Conservation (phyloP, 2,113 vertebrate species). For the Thunnus maccoyii region DNA sequence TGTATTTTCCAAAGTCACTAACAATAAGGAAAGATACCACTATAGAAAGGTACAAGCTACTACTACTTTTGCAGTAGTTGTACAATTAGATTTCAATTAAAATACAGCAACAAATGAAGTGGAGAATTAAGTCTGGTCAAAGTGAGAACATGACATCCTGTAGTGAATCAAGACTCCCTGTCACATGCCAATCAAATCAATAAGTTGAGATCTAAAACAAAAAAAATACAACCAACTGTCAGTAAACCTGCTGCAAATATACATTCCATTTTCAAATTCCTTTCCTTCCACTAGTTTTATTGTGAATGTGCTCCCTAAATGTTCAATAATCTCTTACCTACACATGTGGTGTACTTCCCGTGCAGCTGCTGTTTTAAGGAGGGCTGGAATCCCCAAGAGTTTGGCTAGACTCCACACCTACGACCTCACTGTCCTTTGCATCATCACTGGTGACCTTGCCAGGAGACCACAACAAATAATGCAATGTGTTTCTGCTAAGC, state of each 20-base stretch:
- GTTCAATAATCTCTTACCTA: slow-evolving; percentile 37
- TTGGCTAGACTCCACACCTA: background rate
- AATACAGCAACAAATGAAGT: slow-evolving; percentile 10
- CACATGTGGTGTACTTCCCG: background rate
- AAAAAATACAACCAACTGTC: slow-evolving; percentile 24
- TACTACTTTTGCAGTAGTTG: background rate
- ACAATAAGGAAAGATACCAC: background rate
- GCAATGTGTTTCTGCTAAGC: background rate
- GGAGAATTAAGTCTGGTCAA: background rate
- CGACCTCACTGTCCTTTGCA: slow-evolving; percentile 13
- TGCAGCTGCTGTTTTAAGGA: slow-evolving; percentile 8
- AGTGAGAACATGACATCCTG: slow-evolving; percentile 1
- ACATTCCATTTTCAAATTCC: background rate
- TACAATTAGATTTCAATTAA: background rate
- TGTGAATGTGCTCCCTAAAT: slow-evolving; percentile 5
- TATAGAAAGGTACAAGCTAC: background rate
- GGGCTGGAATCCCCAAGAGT: background rate
- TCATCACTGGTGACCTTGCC: slow-evolving; percentile 23
- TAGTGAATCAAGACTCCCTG: slow-evolving; percentile 11
- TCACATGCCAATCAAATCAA: slow-evolving; percentile 10
- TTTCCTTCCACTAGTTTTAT: background rate
- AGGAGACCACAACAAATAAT: slow-evolving; percentile 29
- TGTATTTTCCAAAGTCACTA: background rate
- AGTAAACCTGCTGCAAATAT: background rate
- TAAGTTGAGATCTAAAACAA: slow-evolving; percentile 42